Evolutionary conservation across 2,113 vertebrate genomes (phyloP), one percentile per base, ranked within the genome.

Genomic region (Genyomyrus donnyi): DNA sequence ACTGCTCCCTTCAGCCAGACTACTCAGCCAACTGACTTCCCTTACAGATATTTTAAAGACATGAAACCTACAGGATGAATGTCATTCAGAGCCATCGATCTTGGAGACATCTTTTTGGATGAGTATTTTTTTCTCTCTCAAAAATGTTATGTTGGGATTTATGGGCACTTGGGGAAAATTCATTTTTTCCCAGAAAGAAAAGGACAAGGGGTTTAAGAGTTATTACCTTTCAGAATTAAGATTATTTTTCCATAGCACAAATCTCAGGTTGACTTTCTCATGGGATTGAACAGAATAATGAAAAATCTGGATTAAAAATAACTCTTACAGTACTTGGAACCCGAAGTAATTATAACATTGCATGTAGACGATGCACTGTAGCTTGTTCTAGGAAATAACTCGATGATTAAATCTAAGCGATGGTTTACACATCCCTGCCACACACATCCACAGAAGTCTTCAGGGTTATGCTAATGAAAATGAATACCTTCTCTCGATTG

Each of bases 21-120:
- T 42, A n/a, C 35, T 42, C 74, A 80, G 74, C 74, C 35, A 42
- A 80, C 74, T 80, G 74, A 80, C 74, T 80, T 15, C 42, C 74
- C 35, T 42, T 42, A 80, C 35, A 80, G 17, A 80, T 39, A 7
- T 80, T 42, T 77, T 80, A 39, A 39, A 80, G 35, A 42, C 17
- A 80, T 80, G 74, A 80, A 80, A 80, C 74, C 74, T 35, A 80
- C 74, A 42, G 74, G 74, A 80, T 17, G 31, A 80, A 80, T 80
- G 74, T 42, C 74, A 80, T 80, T 42, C 17, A 80, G 35, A 80
- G 74, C 35, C 74, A 80, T 80, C 74, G 11, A 80, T 80, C 74
- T 42, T 6, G 15, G 74, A 15, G 35, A 80, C 74, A 80, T 80
- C 15, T 80, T 42, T 80, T 80, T 80, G 5, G 74, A 80, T 42